These are phyloP conservation scores for Ambastaia sidthimunki DNA, from an alignment of 2,797 vertebrate genomes.

Conservation along the genomic window DNA sequence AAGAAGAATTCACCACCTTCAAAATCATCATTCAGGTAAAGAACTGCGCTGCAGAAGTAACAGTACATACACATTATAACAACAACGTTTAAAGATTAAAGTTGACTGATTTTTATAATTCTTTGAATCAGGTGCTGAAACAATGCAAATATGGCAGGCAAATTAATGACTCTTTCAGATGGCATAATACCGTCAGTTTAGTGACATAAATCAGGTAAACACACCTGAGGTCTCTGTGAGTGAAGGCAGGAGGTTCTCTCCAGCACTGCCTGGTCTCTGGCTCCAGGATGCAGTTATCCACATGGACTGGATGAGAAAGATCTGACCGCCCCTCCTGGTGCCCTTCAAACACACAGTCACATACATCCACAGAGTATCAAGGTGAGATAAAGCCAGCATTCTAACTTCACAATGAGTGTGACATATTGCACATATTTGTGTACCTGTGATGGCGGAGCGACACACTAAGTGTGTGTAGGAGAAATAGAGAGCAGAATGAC, in stretches of 20 bases:
- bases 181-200: background rate
- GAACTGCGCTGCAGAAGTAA: constrained; percentile 82
- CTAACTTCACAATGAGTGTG: background rate
- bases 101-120: too few species aligned
- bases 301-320: constrained; percentile 94
- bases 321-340: constrained; percentile 91
- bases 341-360: constrained; percentile 70
- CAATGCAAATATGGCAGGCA: too few species aligned
- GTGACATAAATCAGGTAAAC: constrained; percentile 10
- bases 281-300: constrained; percentile 96
- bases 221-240: constrained; percentile 94
- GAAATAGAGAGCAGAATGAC: constrained; percentile 83
- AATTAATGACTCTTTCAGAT: too few species aligned
- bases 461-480: constrained; percentile 96
- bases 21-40: constrained; percentile 94
- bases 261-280: constrained; percentile 92
- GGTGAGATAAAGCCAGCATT: background rate
- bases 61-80: background rate
- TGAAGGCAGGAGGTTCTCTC: constrained; percentile 92
- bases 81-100: too few species aligned
- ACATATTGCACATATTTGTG: background rate
- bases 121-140: too few species aligned
- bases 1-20: constrained; percentile 96
- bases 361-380: background rate
- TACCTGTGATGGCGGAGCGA: constrained; percentile 88